Base-by-base conservation (phyloP, 1,140 invertebrate genomes). In the Teleopsis dalmanni region DNA sequence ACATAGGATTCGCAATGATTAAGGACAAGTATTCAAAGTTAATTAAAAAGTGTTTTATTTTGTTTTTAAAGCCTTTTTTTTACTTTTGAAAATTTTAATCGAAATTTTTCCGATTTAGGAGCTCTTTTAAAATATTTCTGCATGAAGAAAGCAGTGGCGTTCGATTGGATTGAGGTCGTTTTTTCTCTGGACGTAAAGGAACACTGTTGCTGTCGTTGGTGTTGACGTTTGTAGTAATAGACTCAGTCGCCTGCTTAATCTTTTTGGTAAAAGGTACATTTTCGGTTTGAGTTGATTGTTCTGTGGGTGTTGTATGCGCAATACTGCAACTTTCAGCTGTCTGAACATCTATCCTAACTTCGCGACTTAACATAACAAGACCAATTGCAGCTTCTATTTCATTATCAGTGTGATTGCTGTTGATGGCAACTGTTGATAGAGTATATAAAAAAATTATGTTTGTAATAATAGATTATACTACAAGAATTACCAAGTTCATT, bases 331-430 rank as follows among this genome's bases (percentile, higher is more conserved):
- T 42, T 27, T 42, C 29, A 4, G 23, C 14, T 9, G 40, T 42
- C 13, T 23, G 19, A 23, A 25, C 45, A 10, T 18, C 42, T 4
- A 38, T 9, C 14, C 57, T 48, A n/a, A 56, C 55, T 22, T 62
- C 58, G 43, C 62, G 60, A 42, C 62, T 62, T 7, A 65, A 44
- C 55, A 62, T 46, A 2, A 65, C 35, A 16, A 65, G 37, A 1
- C 59, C 62, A 0, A 57, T 37, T 2, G 62, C 62, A 0, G 62
- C 62, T 35, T 59, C 62, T n/a, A 65, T 19, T 41, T 37, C 37
- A 43, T 44, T 31, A 16, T 45, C 43, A 14, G 43, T 21, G 4
- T 35, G 43, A 21, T 45, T 10, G 13, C 19, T n/a, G 13, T 26
- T 42, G 11, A n/a, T n/a, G n/a, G n/a, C n/a, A n/a, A n/a, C n/a